Evolutionary conservation across 2,888 invertebrate genomes (phyloP).

Genomic region (Pristionchus arcanus): DNA sequence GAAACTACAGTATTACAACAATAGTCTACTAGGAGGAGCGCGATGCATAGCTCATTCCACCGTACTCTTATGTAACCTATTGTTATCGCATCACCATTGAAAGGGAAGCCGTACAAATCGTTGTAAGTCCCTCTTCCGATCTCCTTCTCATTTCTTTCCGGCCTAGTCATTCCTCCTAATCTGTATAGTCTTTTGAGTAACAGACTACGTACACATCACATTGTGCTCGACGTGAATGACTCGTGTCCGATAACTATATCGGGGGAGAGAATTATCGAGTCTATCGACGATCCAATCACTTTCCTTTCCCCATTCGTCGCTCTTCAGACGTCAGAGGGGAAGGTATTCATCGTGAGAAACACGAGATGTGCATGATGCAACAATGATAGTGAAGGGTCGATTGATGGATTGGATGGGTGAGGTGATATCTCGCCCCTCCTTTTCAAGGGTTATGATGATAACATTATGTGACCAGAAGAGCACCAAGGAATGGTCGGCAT

Average conservation of each 20-base stretch:
- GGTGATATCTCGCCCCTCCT: background rate
- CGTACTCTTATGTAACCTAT: too few relatives aligned
- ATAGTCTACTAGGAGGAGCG: too few relatives aligned
- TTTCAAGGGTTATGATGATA: background rate
- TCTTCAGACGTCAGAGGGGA: background rate
- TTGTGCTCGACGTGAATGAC: background rate
- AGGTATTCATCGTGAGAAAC: background rate
- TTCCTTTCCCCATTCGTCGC: background rate
- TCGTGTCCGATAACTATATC: background rate
- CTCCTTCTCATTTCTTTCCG: background rate
- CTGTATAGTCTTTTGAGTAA: background rate
- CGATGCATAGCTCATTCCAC: too few relatives aligned
- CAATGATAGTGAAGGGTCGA: background rate
- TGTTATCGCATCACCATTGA: too few relatives aligned
- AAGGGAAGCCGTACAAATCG: background rate
- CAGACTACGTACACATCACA: constrained; percentile 8
- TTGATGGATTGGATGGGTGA: constrained; percentile 17
- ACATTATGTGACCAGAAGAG: background rate
- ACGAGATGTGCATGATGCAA: background rate
- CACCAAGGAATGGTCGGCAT: background rate
- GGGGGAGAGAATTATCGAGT: background rate
- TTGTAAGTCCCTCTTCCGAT: background rate
- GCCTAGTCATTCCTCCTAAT: background rate
- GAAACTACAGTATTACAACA: too few relatives aligned
- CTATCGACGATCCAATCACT: background rate